Evolutionary conservation across 2,888 invertebrate genomes (phyloP).

Genomic region (Bibio marci): DNA sequence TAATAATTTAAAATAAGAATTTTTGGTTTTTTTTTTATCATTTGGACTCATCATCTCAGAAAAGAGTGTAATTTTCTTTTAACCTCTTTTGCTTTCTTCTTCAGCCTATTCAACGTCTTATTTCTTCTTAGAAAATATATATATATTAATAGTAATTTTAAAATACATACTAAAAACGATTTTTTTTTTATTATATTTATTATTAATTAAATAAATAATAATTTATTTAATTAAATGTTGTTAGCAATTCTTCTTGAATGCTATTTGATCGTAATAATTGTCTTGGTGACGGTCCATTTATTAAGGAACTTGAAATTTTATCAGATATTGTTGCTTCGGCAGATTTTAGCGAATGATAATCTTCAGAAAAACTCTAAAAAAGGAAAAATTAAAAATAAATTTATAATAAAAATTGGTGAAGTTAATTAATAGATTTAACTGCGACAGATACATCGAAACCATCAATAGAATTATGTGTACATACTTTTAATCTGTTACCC

Average conservation of each 20-base stretch:
- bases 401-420: neutral
- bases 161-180: too few relatives aligned
- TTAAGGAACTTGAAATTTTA: conserved; percentile 38
- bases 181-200: too few relatives aligned
- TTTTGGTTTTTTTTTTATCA: too few relatives aligned
- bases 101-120: too few relatives aligned
- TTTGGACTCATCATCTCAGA: too few relatives aligned
- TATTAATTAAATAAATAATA: too few relatives aligned
- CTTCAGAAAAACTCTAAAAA: conserved; percentile 55
- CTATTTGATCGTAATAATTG: conserved; percentile 59
- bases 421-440: neutral
- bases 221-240: conserved; percentile 20
- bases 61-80: too few relatives aligned
- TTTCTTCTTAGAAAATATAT: too few relatives aligned
- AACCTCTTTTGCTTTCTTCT: too few relatives aligned
- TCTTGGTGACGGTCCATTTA: conserved; percentile 35
- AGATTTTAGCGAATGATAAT: conserved; percentile 55
- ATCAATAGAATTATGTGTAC: conserved; percentile 2
- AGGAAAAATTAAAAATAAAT: conserved; percentile 4
- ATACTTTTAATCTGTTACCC: conserved; percentile 63
- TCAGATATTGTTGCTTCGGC: conserved; percentile 41
- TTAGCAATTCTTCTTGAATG: conserved; percentile 67
- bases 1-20: too few relatives aligned
- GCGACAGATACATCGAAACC: conserved; percentile 1
- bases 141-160: too few relatives aligned